These are phyloP conservation scores for Cossypha heuglini DNA, from an alignment of 2,797 vertebrate species.

Conservation along the genomic window DNA sequence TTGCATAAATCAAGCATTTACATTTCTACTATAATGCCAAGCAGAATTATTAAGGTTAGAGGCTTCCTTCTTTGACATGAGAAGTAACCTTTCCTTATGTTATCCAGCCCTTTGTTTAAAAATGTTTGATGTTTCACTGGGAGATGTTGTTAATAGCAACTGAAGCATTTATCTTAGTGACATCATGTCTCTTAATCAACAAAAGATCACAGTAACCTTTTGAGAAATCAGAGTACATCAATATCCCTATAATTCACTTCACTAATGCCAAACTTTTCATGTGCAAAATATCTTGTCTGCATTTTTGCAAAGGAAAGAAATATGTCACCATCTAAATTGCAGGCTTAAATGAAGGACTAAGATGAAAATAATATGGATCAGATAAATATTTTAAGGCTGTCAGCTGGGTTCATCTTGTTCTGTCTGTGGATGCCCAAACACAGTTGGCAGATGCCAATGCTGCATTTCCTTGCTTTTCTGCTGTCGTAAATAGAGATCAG, in stretches of 20 bases:
- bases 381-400: not conserved
- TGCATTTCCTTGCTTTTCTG: not conserved
- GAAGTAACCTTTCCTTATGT: not conserved
- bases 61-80: not conserved
- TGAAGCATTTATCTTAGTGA: not conserved
- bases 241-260: not conserved
- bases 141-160: not conserved
- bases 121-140: not conserved
- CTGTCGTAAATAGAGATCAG: not conserved
- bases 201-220: slow-evolving; percentile 25
- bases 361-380: not conserved
- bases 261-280: not conserved
- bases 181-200: not conserved
- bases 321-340: not conserved
- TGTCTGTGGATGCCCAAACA: not conserved
- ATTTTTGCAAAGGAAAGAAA: not conserved
- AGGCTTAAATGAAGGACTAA: not conserved
- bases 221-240: not conserved
- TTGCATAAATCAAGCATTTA: not conserved
- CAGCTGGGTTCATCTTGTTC: not conserved
- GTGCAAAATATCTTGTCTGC: not conserved
- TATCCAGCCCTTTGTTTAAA: not conserved
- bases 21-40: not conserved
- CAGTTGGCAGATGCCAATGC: not conserved
- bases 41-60: not conserved